Percentiles rank a stretch among this genome's conserved stretches.
Evolutionary conservation across 2,113 vertebrate genomes (phyloP).

Genomic region (Chamaetylas fuelleborni): DNA sequence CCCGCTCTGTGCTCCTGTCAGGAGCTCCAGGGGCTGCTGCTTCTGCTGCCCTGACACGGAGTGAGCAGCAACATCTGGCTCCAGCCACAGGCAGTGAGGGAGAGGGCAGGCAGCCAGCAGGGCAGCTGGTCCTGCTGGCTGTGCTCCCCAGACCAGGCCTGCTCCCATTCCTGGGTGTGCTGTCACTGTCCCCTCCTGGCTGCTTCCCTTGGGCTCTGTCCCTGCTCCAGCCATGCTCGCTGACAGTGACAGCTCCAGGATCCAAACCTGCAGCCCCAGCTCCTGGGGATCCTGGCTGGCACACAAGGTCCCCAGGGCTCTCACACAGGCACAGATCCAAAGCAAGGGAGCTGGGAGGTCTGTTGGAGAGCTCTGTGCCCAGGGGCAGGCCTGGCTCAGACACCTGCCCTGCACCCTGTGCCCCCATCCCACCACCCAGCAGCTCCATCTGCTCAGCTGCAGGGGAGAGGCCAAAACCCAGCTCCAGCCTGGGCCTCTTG

Average conservation of each 20-base stretch:
- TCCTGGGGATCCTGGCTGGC: fast-evolving
- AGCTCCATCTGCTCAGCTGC: fast-evolving
- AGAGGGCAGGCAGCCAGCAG: background rate
- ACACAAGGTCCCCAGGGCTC: background rate
- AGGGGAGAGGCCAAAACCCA: background rate
- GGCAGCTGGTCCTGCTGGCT: background rate
- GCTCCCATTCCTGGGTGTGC: fast-evolving
- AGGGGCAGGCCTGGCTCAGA: background rate
- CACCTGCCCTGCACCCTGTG: background rate
- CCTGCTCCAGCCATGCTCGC: fast-evolving
- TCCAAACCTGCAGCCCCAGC: background rate
- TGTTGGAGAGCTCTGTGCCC: background rate
- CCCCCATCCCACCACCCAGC: fast-evolving
- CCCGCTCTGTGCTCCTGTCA: fast-evolving
- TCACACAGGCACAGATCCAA: fast-evolving
- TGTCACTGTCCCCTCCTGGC: background rate
- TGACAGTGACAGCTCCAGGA: background rate
- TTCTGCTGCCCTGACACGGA: background rate
- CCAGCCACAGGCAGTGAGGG: background rate
- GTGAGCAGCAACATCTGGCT: background rate
- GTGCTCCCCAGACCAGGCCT: background rate
- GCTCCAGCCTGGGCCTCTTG: slow-evolving; percentile 42
- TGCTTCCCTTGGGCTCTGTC: background rate
- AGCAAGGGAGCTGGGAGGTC: background rate
- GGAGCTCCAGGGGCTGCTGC: background rate